Evolutionary conservation across 2,888 invertebrate species (phyloP), one percentile per base, ranked within the genome.

Genomic region (Leucophenga maculata): DNA sequence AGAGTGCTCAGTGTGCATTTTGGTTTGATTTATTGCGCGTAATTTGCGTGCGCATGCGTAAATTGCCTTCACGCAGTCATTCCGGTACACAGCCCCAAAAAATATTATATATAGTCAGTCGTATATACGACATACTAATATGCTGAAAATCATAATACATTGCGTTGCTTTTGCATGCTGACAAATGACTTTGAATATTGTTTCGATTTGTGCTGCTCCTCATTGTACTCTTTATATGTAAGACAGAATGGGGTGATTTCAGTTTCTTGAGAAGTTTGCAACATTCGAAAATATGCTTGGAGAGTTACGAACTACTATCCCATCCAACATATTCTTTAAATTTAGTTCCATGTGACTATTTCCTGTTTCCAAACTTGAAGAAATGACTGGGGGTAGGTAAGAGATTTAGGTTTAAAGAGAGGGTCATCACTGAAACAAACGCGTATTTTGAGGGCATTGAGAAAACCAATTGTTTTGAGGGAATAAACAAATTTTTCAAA

Each of bases 11-110:
- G 39, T 39, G 39, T 39, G 39, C 39, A 11, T 39, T 39, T 39
- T 39, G 39, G 71, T 75, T 75, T 81, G 80, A 81, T 83, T 81
- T 81, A 81, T 83, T 77, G 72, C 73, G 81, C 81, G 78, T 83
- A 81, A 81, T 80, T 83, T 83, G 80, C 83, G 83, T 82, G 79
- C 83, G 79, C 83, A 81, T 76, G 80, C 80, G 80, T 77, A 78
- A 80, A 82, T 80, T 81, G 83, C 78, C 71, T 82, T 81, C 26
- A 83, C 78, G 80, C 77, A 71, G 46, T 31, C 39, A 14, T 71
- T 77, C 26, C 4, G 26, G 69, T 73, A 78, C 72, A 74, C 79
- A 22, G 54, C 66, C 65, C 50, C 50, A 46, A 39, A 20, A 60
- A 44, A 32, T n/a, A n/a, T 57, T n/a, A n/a, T n/a, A n/a, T n/a